Percentiles rank a stretch among this genome's conserved stretches.
Evolutionary conservation across 2,113 vertebrate genomes (phyloP).

Genomic region (Platysternon megacephalum): DNA sequence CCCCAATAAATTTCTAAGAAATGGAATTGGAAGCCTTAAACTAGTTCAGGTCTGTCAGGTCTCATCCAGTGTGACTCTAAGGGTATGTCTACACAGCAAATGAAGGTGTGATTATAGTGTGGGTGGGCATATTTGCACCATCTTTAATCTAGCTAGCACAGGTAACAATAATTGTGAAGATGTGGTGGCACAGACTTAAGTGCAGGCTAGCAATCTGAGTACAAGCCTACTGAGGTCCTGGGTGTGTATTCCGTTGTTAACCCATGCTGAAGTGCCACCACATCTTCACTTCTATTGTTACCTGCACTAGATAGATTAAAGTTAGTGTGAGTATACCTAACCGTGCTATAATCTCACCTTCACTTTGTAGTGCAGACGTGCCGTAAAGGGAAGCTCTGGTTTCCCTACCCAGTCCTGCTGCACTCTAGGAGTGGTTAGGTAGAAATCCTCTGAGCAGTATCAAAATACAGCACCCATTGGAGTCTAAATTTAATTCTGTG

Average conservation of each 20-base stretch:
- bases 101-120: not conserved
- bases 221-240: not conserved
- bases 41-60: not conserved
- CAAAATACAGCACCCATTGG: not conserved
- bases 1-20: conserved; percentile 31
- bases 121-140: not conserved
- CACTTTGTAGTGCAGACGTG: not conserved
- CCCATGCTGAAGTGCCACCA: not conserved
- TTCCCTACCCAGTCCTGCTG: not conserved
- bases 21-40: not conserved
- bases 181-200: not conserved
- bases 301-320: not conserved
- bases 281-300: not conserved
- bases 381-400: not conserved
- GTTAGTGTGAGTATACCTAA: too few relatives aligned
- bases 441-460: not conserved
- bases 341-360: not conserved
- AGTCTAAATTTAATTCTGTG: not conserved
- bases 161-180: not conserved
- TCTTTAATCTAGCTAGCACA: not conserved
- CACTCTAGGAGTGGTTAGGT: not conserved
- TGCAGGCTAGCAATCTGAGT: not conserved
- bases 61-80: not conserved
- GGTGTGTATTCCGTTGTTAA: not conserved
- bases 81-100: not conserved